Conservation (phyloP, 2,888 invertebrate species). For the Drosophila kambysellisi region DNA sequence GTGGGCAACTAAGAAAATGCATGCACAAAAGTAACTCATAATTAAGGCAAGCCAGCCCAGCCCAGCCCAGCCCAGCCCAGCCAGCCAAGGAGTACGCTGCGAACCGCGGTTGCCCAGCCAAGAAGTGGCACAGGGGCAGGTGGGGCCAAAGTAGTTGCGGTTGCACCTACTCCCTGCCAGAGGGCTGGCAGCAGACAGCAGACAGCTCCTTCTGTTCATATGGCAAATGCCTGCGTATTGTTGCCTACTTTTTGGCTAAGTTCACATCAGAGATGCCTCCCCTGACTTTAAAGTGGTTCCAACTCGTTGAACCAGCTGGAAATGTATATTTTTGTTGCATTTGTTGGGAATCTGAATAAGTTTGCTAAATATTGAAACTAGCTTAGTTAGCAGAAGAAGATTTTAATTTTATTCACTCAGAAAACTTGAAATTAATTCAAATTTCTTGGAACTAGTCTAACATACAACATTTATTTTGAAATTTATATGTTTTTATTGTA, state of each 20-base stretch:
- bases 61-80: slow-evolving; percentile 34
- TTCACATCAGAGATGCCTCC: slow-evolving; percentile 25
- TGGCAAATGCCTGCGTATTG: slow-evolving; percentile 51
- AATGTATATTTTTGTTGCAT: not conserved
- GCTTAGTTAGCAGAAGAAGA: not conserved
- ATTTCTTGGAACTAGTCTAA: not conserved
- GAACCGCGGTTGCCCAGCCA: not conserved
- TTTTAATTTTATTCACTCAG: not conserved
- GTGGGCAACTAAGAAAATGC: slow-evolving; percentile 70
- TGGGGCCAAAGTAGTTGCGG: slow-evolving; percentile 3
- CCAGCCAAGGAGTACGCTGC: slow-evolving; percentile 27
- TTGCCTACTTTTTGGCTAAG: slow-evolving; percentile 60
- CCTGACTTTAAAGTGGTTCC: not conserved
- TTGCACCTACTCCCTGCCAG: not conserved
- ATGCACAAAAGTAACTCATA: slow-evolving; percentile 78
- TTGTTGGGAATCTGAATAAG: not conserved
- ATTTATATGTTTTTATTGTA: not conserved
- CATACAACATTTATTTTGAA: not conserved
- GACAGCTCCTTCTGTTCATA: slow-evolving; percentile 51
- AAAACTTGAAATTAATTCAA: not conserved
- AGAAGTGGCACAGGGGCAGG: slow-evolving; percentile 32
- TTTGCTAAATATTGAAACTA: not conserved
- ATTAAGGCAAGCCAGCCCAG: slow-evolving; percentile 67
- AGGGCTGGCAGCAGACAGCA: slow-evolving; percentile 8
- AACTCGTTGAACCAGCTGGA: not conserved